Percentiles rank a stretch among this genome's conserved stretches.
These are phyloP conservation scores for Mechanitis mazaeus DNA, from an alignment of 2,888 invertebrate species.

Conservation along the genomic window DNA sequence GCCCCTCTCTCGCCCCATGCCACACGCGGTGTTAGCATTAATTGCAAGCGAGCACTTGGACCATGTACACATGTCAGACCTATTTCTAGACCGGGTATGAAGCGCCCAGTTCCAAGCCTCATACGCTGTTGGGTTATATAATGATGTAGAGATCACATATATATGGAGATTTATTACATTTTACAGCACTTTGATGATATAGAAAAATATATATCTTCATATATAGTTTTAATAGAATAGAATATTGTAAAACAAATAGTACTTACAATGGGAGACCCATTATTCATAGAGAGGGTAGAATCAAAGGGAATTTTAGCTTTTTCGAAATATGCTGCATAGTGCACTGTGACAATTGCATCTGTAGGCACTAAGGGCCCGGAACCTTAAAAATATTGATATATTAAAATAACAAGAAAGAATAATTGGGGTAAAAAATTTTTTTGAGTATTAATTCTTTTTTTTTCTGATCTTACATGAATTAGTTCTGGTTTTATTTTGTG, in stretches of 20 bases:
- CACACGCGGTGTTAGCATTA: conserved; percentile 50
- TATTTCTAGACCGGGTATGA: conserved; percentile 57
- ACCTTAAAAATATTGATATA: conserved; percentile 36
- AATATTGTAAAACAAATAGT: too few relatives aligned
- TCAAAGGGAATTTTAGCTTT: conserved; percentile 61
- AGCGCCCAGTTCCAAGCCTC: conserved; percentile 43
- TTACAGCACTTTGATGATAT: neutral
- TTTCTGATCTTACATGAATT: too few relatives aligned
- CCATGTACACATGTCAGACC: conserved; percentile 52
- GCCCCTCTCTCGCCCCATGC: conserved; percentile 55
- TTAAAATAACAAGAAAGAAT: too few relatives aligned
- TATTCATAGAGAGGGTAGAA: conserved; percentile 54
- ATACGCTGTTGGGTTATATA: conserved; percentile 38
- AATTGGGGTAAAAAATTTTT: too few relatives aligned
- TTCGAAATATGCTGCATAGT: conserved; percentile 67
- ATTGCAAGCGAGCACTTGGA: conserved; percentile 48
- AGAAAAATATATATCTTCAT: too few relatives aligned
- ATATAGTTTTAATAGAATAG: too few relatives aligned
- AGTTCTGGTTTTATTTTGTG: too few relatives aligned
- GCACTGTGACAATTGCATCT: conserved; percentile 56
- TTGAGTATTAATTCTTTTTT: too few relatives aligned
- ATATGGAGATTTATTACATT: neutral
- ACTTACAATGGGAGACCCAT: conserved; percentile 49
- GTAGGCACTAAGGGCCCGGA: conserved; percentile 51
- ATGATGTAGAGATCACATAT: neutral